Evolutionary conservation across 1,140 invertebrate species (phyloP).

Genomic region (Diabrotica virgifera): DNA sequence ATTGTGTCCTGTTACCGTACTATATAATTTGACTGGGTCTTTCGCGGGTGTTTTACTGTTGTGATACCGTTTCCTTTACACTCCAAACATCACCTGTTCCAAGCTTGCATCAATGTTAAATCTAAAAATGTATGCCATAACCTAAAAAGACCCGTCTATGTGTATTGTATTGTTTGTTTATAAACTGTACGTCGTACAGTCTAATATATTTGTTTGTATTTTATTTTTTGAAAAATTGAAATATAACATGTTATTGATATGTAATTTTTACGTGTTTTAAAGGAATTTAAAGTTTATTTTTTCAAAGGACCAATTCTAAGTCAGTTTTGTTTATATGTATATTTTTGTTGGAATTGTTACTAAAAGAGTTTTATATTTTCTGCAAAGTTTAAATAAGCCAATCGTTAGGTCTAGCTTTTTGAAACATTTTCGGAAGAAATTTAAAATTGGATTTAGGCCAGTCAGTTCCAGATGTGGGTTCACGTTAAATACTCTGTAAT

Average conservation of each 20-base stretch:
- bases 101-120: background rate
- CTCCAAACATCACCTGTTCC: background rate
- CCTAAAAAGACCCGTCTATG: background rate
- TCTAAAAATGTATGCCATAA: background rate
- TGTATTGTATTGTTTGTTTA: constrained; percentile 10
- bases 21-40: too few species aligned
- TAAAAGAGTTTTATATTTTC: background rate
- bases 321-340: constrained; percentile 6
- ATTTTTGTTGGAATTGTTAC: constrained; percentile 13
- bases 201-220: constrained; percentile 11
- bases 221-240: constrained; percentile 10
- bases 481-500: too few species aligned
- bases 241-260: constrained; percentile 11
- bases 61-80: background rate
- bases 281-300: background rate
- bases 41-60: too few species aligned
- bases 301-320: constrained; percentile 15
- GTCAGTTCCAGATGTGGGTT: too few species aligned
- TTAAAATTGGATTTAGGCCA: too few species aligned
- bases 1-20: too few species aligned
- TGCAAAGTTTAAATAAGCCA: too few species aligned
- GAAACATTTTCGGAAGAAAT: too few species aligned
- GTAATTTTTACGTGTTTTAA: background rate
- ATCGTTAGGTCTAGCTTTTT: too few species aligned
- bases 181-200: constrained; percentile 13